Evolutionary conservation across 2,113 vertebrate genomes (phyloP).

Genomic region (Madoqua kirkii): DNA sequence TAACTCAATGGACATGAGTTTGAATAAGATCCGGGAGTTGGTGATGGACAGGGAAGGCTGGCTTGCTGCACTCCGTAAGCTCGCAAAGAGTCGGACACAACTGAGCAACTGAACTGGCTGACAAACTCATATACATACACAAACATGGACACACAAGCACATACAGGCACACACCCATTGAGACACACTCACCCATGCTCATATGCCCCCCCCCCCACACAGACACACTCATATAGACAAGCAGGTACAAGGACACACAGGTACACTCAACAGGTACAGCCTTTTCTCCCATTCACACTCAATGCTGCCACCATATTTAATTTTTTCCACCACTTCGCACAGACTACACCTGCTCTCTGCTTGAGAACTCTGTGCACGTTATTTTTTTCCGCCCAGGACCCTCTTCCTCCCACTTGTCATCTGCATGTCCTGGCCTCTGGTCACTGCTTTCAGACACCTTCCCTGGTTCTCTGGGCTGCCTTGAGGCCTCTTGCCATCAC

Average conservation of each 20-base stretch:
- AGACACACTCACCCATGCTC: background rate
- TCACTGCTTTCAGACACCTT: background rate
- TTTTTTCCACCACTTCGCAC: background rate
- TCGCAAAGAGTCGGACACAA: rapidly evolving
- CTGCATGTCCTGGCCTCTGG: background rate
- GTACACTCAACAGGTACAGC: rapidly evolving
- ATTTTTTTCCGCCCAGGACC: background rate
- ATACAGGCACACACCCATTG: too few relatives aligned
- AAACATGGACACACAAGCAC: background rate
- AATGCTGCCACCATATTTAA: rapidly evolving
- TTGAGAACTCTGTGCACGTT: background rate
- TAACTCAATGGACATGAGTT: background rate
- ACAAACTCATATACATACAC: background rate
- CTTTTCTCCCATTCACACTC: background rate
- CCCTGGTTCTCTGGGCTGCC: too few relatives aligned
- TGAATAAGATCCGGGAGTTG: background rate
- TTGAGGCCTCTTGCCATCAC: background rate
- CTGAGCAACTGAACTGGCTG: background rate
- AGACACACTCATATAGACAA: background rate
- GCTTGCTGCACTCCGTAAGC: rapidly evolving
- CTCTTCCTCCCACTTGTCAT: background rate
- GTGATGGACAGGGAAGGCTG: background rate
- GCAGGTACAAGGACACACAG: rapidly evolving
- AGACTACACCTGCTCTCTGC: rapidly evolving
- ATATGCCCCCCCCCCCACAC: background rate